Base-by-base conservation (phyloP, 2,797 vertebrate genomes). In the Anisognathus igniventris region DNA sequence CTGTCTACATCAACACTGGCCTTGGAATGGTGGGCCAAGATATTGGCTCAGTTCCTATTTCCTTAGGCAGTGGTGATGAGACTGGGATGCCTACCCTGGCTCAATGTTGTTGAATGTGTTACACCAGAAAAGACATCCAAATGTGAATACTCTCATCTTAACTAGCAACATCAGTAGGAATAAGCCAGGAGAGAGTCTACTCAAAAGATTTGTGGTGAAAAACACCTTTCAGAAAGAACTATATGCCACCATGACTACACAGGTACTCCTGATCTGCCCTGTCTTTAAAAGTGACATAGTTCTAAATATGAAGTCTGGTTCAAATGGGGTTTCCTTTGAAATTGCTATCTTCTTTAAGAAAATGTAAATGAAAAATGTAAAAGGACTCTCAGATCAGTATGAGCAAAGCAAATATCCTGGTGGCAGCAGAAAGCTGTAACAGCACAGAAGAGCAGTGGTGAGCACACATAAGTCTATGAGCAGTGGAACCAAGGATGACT, bases 71-170 rank as follows among this genome's bases (percentile, higher is more conserved):
- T 8, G 22, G 4, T 50, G 19, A 23, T 19, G 28, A 76, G 11
- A 47, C 14, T 54, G 51, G 18, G 35, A 40, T 70, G 6, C 53
- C 51, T 79, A n/a, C 19, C 16, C 6, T 37, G 44, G 6, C 40
- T 84, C 40, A 14, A 4, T 0, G 0, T 19, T 64, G 11, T 21
- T 62, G 40, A 31, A 82, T 51, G 6, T 33, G 5, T 60, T 80
- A 37, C 33, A 48, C 7, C 10, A 81, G 18, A 30, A 67, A 72
- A 88, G 28, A 7, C 33, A 68, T 23, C 2, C 67, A 91, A 61
- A 73, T 50, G 6, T 57, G 40, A 79, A 64, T 48, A 5, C 3
- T 47, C 33, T 79, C 50, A 8, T 8, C 23, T 75, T 57, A 54
- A 48, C 33, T 68, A 81, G 10, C 13, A 71, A 53, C 16, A 37